These are phyloP conservation scores for Cichladusa arquata DNA, from an alignment of 2,113 vertebrate genomes.

Conservation along the genomic window DNA sequence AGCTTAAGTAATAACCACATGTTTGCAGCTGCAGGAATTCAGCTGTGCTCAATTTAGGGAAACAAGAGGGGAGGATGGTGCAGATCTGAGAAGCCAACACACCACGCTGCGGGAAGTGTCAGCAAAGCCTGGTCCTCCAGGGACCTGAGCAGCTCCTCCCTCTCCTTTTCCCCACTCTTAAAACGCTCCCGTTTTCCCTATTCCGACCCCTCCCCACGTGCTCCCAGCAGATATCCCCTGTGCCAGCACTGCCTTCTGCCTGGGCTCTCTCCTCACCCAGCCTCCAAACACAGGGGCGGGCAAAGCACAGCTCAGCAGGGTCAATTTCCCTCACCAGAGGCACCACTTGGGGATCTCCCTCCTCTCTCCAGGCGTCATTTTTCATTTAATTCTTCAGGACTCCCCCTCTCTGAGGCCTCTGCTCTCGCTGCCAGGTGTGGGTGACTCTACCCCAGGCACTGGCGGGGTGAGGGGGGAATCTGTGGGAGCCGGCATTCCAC, in stretches of 20 bases:
- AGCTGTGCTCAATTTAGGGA: background rate
- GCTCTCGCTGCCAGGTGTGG: fast-evolving
- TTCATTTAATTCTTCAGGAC: background rate
- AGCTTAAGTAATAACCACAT: background rate
- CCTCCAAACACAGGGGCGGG: fast-evolving
- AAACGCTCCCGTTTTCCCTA: fast-evolving
- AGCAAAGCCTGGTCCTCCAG: background rate
- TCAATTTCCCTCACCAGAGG: fast-evolving
- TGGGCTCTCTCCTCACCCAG: background rate
- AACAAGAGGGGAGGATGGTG: background rate
- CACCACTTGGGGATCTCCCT: fast-evolving
- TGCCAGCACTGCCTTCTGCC: background rate
- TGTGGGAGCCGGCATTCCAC: fast-evolving
- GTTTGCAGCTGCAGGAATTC: background rate
- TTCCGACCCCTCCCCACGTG: fast-evolving
- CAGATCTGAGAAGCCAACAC: background rate
- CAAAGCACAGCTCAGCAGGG: fast-evolving
- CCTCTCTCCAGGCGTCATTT: background rate
- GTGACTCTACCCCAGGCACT: background rate
- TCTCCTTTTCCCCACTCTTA: background rate
- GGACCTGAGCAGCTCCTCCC: background rate
- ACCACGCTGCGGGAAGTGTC: fast-evolving
- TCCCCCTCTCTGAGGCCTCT: background rate
- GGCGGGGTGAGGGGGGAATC: background rate
- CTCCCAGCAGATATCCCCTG: background rate